Evolutionary conservation across 1,140 invertebrate genomes (phyloP), one percentile per base, ranked within the genome.

Genomic region (Ooceraea biroi): DNA sequence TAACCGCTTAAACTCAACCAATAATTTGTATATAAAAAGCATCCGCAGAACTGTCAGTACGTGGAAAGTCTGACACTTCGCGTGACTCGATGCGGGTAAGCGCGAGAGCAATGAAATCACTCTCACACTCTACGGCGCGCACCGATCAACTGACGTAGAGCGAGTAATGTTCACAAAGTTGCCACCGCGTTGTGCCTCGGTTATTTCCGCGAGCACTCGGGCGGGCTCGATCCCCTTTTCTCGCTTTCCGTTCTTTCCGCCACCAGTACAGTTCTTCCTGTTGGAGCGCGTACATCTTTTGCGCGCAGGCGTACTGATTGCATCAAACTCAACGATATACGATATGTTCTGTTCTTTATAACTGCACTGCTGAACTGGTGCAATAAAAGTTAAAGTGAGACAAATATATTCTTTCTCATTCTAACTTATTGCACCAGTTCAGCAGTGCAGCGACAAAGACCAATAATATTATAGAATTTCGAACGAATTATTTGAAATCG

Each of bases 161-260:
- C n/a, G 17, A 30, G 4, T n/a, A 12, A 36, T 2, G 27, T 14
- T 77, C 17, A 17, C 30, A 36, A 30, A 22, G n/a, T 41, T 66
- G 61, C 74, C 61, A 27, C 61, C 46, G 8, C 4, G 3, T n/a
- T 46, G 10, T 11, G 30, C 1, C 36, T 74, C 72, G 72, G 41
- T 36, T 8, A 3, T 48, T 1, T 74, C 25, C 72, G 72, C n/a
- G 11, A 46, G 22, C 14, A 36, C 11, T 74, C 72, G 72, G 10
- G 0, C 22, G 1, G 19, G 17, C 7, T 58, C 71, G 71, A 3
- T 0, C 3, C n/a, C n/a, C n/a, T n/a, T n/a, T n/a, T n/a, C n/a
- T n/a, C 36, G 19, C 69, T 36, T 36, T 7, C 7, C 36, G 36
- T 36, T 36, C 36, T 36, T 7, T 36, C 7, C 36, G 7, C 36